phyloP scores from a whole-genome alignment of 1,140 invertebrate genomes.

The Gonatopus flavifemur region DNA sequence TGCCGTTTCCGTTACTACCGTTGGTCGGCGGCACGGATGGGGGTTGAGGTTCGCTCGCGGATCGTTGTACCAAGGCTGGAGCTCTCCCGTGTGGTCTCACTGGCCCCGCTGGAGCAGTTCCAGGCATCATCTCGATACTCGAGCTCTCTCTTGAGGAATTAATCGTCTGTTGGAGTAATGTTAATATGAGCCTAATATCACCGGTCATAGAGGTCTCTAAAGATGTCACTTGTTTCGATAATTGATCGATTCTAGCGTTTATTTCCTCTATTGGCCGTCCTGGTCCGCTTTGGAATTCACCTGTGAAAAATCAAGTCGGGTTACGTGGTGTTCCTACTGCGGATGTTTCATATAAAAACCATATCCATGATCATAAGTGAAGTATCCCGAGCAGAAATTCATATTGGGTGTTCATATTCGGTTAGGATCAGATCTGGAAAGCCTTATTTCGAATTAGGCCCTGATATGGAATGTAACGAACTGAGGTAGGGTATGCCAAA shows the following conservation, averaged over 20 bases:
- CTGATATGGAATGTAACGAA: too few relatives aligned
- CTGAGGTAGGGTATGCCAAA: too few relatives aligned
- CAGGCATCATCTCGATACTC: conserved; percentile 52
- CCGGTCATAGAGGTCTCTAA: conserved; percentile 67
- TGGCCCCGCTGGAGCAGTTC: conserved; percentile 48
- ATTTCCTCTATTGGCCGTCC: conserved; percentile 58
- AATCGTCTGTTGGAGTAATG: conserved; percentile 63
- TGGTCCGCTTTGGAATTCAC: conserved; percentile 53
- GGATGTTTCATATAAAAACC: too few relatives aligned
- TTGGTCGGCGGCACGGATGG: conserved; percentile 52
- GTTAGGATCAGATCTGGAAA: too few relatives aligned
- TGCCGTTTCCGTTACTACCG: conserved; percentile 42
- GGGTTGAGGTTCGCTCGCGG: conserved; percentile 64
- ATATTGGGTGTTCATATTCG: too few relatives aligned
- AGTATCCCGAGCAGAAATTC: too few relatives aligned
- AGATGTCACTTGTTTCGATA: conserved; percentile 64
- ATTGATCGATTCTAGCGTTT: conserved; percentile 65
- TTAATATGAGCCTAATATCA: conserved; percentile 69
- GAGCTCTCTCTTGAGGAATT: conserved; percentile 52
- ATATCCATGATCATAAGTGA: too few relatives aligned
- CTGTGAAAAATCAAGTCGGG: conserved; percentile 31
- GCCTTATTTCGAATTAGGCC: too few relatives aligned
- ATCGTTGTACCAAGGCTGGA: conserved; percentile 61
- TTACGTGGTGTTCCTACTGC: too few relatives aligned
- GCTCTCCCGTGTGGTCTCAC: conserved; percentile 49